Evolutionary conservation across 1,140 invertebrate genomes (phyloP).

Genomic region (Drosophila sturtevanti): DNA sequence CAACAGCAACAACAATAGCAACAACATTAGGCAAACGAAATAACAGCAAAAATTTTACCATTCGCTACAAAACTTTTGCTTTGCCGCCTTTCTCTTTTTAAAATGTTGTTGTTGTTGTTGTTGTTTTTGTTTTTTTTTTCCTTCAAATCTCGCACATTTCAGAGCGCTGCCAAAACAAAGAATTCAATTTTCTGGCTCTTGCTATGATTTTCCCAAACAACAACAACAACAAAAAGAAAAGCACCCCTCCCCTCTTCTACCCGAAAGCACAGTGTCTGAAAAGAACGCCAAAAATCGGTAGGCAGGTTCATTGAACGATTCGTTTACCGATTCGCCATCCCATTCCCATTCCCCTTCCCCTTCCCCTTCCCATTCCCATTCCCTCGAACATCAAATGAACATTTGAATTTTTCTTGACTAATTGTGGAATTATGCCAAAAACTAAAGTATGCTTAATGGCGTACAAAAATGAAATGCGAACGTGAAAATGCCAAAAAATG

Average conservation of each 20-base stretch:
- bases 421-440: slow-evolving; percentile 66
- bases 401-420: slow-evolving; percentile 53
- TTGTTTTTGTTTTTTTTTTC: slow-evolving; percentile 8
- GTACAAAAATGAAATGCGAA: slow-evolving; percentile 4
- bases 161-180: slow-evolving; percentile 46
- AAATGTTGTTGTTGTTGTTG: slow-evolving; percentile 25
- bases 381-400: slow-evolving; percentile 35
- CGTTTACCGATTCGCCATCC: no score
- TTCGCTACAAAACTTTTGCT: slow-evolving; percentile 63
- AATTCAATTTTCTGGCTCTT: slow-evolving; percentile 55
- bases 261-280: no score
- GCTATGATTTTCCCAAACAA: slow-evolving; percentile 45
- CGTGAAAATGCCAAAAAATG: not conserved
- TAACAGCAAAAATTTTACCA: slow-evolving; percentile 60
- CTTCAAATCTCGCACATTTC: not conserved
- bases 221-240: no score
- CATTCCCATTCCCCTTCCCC: not conserved
- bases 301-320: slow-evolving; percentile 60
- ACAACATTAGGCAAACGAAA: slow-evolving; percentile 61
- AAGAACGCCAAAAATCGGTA: slow-evolving; percentile 5
- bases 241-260: no score
- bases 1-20: slow-evolving; percentile 26
- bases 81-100: slow-evolving; percentile 45
- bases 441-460: slow-evolving; percentile 4
- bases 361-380: not conserved